These are phyloP conservation scores for Rutpela maculata DNA, from an alignment of 2,888 invertebrate genomes.

Conservation along the genomic window DNA sequence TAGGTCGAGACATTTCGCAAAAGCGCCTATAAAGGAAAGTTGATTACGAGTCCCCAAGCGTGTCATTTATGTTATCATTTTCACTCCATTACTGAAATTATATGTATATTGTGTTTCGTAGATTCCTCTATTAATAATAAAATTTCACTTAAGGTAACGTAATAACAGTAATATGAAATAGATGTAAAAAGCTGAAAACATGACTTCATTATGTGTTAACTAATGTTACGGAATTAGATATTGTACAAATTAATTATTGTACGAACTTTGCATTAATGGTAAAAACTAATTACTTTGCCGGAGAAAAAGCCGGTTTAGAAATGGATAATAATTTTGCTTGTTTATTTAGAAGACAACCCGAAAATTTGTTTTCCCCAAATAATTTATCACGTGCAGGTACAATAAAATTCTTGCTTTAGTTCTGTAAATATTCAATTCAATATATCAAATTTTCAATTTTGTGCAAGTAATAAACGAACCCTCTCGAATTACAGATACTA, in stretches of 20 bases:
- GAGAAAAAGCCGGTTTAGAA: neutral
- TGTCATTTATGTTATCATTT: slow-evolving; percentile 48
- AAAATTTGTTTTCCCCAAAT: neutral
- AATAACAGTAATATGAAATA: slow-evolving; percentile 15
- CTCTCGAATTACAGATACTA: no score
- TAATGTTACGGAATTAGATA: slow-evolving; percentile 2
- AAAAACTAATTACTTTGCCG: neutral
- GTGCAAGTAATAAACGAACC: no score
- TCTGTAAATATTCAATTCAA: no score
- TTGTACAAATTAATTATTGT: neutral
- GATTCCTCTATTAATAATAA: slow-evolving; percentile 30
- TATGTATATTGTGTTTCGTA: slow-evolving; percentile 21
- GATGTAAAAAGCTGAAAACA: neutral
- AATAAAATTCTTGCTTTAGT: no score
- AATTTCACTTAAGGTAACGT: slow-evolving; percentile 35
- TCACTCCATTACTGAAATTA: slow-evolving; percentile 49
- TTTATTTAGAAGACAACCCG: neutral
- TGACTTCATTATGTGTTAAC: slow-evolving; percentile 22
- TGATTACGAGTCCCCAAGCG: slow-evolving; percentile 41
- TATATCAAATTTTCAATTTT: no score
- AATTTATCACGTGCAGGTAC: no score
- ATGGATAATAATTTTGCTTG: neutral
- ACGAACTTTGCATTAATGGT: neutral
- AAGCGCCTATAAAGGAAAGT: slow-evolving; percentile 55
- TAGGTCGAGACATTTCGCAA: slow-evolving; percentile 50